These are phyloP conservation scores for Therioaphis trifolii DNA, from an alignment of 2,888 invertebrate species.

Conservation along the genomic window DNA sequence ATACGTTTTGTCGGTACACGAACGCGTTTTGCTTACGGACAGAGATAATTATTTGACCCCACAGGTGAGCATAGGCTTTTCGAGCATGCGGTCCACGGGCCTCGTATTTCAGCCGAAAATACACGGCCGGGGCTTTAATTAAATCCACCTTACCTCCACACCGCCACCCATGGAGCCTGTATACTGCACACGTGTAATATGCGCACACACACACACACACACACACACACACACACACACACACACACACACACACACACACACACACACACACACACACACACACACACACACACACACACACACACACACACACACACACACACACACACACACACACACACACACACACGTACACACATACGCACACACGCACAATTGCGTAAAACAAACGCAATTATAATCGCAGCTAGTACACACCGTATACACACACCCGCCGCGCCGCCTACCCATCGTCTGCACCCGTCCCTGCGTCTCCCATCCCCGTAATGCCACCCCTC, in stretches of 20 bases:
- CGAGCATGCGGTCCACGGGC: not conserved
- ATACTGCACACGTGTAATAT: too few relatives aligned
- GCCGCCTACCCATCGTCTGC: not conserved
- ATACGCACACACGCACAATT: not conserved
- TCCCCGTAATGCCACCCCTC: not conserved
- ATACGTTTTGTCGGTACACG: not conserved
- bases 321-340: too few relatives aligned
- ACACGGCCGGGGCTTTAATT: conserved; percentile 24
- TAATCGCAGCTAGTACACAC: not conserved
- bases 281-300: too few relatives aligned
- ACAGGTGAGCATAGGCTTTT: conserved; percentile 27
- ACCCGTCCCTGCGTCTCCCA: not conserved
- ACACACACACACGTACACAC: too few relatives aligned
- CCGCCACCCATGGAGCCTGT: not conserved
- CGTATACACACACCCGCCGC: not conserved
- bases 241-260: too few relatives aligned
- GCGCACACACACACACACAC: too few relatives aligned
- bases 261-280: too few relatives aligned
- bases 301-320: too few relatives aligned
- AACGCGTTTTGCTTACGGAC: not conserved
- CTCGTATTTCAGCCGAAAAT: conserved; percentile 41
- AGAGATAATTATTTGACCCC: not conserved
- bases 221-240: too few relatives aligned
- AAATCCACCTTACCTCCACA: conserved; percentile 17
- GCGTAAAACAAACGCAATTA: conserved; percentile 49